Percentiles rank a stretch among this genome's conserved stretches.
Evolutionary conservation across 2,888 invertebrate genomes (phyloP).

Genomic region (Ormyrus pomaceus): DNA sequence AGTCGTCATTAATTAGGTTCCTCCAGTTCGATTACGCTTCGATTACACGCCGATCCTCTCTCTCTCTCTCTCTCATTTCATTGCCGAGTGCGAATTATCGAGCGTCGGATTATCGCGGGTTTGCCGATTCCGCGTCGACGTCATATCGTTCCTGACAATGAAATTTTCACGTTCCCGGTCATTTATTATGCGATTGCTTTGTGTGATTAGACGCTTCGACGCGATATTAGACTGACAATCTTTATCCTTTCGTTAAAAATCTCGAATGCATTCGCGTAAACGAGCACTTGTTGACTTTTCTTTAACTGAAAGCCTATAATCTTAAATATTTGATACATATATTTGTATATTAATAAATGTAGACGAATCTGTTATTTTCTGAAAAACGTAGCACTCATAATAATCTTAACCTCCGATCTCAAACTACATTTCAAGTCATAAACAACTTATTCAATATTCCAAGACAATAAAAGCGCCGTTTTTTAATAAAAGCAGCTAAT

Average conservation of each 20-base stretch:
- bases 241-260: neutral
- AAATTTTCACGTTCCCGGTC: neutral
- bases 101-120: neutral
- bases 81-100: neutral
- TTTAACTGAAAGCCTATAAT: no score
- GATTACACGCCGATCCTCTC: neutral
- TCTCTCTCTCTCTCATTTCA: slow-evolving; percentile 4
- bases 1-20: slow-evolving; percentile 19
- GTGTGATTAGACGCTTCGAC: neutral
- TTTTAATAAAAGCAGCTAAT: neutral
- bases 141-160: neutral
- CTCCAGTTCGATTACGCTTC: slow-evolving; percentile 27
- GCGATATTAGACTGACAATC: neutral
- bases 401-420: no score
- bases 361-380: no score
- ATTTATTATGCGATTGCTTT: neutral
- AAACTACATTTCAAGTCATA: no score
- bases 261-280: no score
- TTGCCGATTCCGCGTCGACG: neutral
- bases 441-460: neutral
- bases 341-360: no score
- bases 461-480: neutral
- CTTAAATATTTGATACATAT: no score
- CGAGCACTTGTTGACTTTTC: no score
- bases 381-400: no score